phyloP scores from a whole-genome alignment of 2,888 invertebrate species.

The Anaspis maculata region DNA sequence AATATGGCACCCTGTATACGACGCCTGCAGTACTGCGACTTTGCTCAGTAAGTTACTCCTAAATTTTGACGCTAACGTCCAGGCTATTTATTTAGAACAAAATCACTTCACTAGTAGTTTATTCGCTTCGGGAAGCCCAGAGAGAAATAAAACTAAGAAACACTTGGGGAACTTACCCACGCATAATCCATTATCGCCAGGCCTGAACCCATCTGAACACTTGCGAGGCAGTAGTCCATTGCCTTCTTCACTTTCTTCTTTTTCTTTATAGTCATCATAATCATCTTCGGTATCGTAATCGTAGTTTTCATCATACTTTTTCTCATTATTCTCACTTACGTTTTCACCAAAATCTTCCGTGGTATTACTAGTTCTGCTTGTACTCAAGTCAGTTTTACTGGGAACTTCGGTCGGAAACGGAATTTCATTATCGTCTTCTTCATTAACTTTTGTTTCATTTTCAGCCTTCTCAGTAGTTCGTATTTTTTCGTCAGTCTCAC shows the following conservation, averaged over 20 bases:
- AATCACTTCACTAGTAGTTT: too few relatives aligned
- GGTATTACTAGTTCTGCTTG: background rate
- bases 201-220: conserved; percentile 6
- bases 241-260: conserved; percentile 1
- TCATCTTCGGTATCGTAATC: conserved; percentile 11
- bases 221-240: conserved; percentile 1
- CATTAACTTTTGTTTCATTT: conserved; percentile 1
- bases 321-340: background rate
- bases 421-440: conserved; percentile 6
- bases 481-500: too few relatives aligned
- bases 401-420: too few relatives aligned
- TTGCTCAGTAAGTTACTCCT: too few relatives aligned
- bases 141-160: too few relatives aligned
- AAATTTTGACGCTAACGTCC: too few relatives aligned
- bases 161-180: conserved; percentile 31
- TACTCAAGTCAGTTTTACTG: too few relatives aligned
- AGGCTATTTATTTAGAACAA: too few relatives aligned
- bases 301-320: background rate
- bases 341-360: background rate
- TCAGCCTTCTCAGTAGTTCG: too few relatives aligned
- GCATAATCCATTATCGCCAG: conserved; percentile 37
- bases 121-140: too few relatives aligned
- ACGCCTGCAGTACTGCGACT: too few relatives aligned
- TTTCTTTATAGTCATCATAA: conserved; percentile 10
- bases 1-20: too few relatives aligned